A percentile compares a stretch with the other conserved stretches of the same genome.
These are phyloP conservation scores for Apogon talboti DNA, from an alignment of 2,797 vertebrate genomes.

Conservation along the genomic window DNA sequence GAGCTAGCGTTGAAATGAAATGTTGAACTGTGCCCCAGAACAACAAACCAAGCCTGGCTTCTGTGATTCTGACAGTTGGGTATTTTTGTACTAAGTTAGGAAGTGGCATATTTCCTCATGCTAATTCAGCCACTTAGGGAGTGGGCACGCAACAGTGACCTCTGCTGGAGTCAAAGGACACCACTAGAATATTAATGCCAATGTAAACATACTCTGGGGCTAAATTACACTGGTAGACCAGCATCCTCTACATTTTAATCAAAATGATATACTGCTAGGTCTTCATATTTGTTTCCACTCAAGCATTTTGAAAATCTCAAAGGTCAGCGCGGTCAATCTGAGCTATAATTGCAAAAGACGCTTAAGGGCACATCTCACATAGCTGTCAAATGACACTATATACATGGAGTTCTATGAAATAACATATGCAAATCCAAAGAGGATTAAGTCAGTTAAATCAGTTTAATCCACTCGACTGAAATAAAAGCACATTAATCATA, in stretches of 20 bases:
- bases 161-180: constrained; percentile 45
- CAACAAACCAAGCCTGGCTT: constrained; percentile 48
- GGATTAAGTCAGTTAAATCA: too few species aligned
- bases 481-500: too few species aligned
- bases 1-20: too few species aligned
- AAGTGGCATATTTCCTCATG: constrained; percentile 69
- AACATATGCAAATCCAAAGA: neutral
- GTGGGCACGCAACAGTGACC: constrained; percentile 63
- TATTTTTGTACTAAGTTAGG: constrained; percentile 48
- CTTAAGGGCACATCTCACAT: constrained; percentile 19
- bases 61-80: constrained; percentile 48
- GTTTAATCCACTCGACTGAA: too few species aligned
- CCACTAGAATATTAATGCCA: constrained; percentile 62
- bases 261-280: constrained; percentile 37
- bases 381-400: constrained; percentile 10
- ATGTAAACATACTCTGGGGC: constrained; percentile 45
- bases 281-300: constrained; percentile 33
- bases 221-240: constrained; percentile 42
- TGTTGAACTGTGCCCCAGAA: too few species aligned
- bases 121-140: constrained; percentile 61
- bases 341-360: constrained; percentile 34
- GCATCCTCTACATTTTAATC: constrained; percentile 50
- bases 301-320: constrained; percentile 26
- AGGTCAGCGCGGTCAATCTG: constrained; percentile 43
- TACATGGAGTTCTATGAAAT: neutral